A percentile compares a stretch with the other conserved stretches of the same genome.
These are phyloP conservation scores for Eulemur rufifrons DNA, from an alignment of 2,113 vertebrate species.

Conservation along the genomic window DNA sequence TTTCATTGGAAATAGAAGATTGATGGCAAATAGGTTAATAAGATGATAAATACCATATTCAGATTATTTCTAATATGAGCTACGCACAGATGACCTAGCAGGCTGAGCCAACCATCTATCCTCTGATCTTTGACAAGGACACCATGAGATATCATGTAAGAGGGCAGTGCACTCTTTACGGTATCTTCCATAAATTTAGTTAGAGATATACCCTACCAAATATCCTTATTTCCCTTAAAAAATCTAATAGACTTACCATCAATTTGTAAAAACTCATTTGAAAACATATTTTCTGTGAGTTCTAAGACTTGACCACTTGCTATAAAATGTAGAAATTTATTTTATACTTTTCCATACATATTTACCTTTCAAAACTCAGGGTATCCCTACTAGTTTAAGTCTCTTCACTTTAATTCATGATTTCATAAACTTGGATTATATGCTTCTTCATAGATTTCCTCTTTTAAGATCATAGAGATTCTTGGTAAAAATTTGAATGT, in stretches of 20 bases:
- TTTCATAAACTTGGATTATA: constrained; percentile 3
- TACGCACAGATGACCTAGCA: background rate
- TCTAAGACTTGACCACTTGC: background rate
- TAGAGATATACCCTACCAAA: background rate
- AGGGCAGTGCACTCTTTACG: background rate
- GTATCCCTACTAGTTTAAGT: background rate
- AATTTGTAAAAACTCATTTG: constrained; percentile 6
- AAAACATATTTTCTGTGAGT: background rate
- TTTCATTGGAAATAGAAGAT: background rate
- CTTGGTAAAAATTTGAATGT: background rate
- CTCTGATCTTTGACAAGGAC: background rate
- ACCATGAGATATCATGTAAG: background rate
- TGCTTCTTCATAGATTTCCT: background rate
- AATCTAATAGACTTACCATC: background rate
- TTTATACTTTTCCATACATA: background rate
- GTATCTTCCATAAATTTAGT: background rate
- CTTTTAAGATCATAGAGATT: background rate
- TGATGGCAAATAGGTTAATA: background rate
- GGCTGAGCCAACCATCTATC: background rate
- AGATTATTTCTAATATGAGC: background rate
- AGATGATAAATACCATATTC: background rate
- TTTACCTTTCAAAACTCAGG: background rate
- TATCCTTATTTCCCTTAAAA: background rate
- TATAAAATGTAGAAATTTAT: background rate
- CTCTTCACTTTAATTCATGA: background rate